Base-by-base conservation (phyloP, 2,797 vertebrate genomes). In the Myotis planiceps region DNA sequence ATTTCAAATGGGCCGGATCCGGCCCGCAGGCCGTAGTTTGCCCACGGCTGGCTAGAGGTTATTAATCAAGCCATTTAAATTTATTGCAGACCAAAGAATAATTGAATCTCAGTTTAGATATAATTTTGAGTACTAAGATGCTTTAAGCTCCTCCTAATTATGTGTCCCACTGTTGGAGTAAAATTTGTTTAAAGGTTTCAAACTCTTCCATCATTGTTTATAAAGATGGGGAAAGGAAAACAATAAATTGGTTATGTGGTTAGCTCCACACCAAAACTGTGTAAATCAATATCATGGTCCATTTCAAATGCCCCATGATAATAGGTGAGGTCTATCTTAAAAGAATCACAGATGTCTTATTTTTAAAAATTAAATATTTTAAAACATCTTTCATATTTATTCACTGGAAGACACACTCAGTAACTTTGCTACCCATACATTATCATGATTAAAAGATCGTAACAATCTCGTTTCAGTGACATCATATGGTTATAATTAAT, bases 1-100 rank as follows among this genome's bases (percentile, higher is more conserved):
- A n/a, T n/a, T n/a, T n/a, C n/a, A n/a, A n/a, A n/a, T n/a, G n/a
- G n/a, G n/a, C n/a, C n/a, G n/a, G n/a, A n/a, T n/a, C n/a, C n/a
- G n/a, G n/a, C n/a, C n/a, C n/a, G n/a, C n/a, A n/a, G n/a, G n/a
- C n/a, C n/a, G n/a, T n/a, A n/a, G n/a, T n/a, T n/a, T n/a, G n/a
- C n/a, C n/a, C n/a, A n/a, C n/a, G n/a, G n/a, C n/a, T n/a, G n/a
- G n/a, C n/a, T n/a, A 76, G 69, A 95, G 65, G 58, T 95, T 95
- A 93, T 92, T 92, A 80, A 92, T 87, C 80, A 92, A 97, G 69
- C 45, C 58, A 90, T 83, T 92, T 89, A 87, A 84, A 90, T 97
- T 94, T 89, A 93, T 63, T 78, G 32, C 65, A 93, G 53, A 83
- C 55, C n/a, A 89, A 58, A 76, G 60, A 96, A 80, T 91, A 81